phyloP scores from a whole-genome alignment of 1,140 invertebrate genomes.

The Physella acuta region DNA sequence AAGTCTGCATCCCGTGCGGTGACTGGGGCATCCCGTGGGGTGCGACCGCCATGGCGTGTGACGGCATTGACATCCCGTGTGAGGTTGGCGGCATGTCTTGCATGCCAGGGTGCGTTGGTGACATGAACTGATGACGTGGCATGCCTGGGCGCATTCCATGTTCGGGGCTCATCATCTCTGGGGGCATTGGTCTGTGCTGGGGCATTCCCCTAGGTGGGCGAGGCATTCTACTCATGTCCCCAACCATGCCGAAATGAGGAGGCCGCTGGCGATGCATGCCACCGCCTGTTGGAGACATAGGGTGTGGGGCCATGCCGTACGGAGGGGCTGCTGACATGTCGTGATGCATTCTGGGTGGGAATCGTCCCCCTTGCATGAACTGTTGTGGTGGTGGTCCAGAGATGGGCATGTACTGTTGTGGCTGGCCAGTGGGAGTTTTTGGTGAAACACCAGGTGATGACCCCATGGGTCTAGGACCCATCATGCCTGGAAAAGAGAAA shows the following conservation, averaged over 20 bases:
- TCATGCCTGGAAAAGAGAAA: constrained; percentile 11
- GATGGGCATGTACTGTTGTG: constrained; percentile 6
- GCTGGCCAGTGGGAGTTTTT: not conserved
- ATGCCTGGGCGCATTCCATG: constrained; percentile 15
- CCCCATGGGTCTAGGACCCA: constrained; percentile 20
- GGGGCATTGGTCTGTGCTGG: constrained; percentile 14
- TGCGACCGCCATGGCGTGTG: constrained; percentile 24
- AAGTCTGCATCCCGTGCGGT: constrained; percentile 13
- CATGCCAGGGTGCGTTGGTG: constrained; percentile 25
- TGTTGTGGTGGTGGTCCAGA: constrained; percentile 14
- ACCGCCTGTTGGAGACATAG: constrained; percentile 24
- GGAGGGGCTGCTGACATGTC: constrained; percentile 18
- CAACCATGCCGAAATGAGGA: constrained; percentile 19
- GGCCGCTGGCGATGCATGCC: constrained; percentile 22
- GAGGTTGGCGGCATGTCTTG: constrained; percentile 14
- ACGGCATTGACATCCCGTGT: constrained; percentile 22
- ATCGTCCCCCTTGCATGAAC: constrained; percentile 11
- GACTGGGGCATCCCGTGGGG: constrained; percentile 17
- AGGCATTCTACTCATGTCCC: constrained; percentile 17
- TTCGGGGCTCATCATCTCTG: constrained; percentile 16
- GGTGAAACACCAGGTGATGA: constrained; percentile 14
- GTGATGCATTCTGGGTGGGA: constrained; percentile 10
- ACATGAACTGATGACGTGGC: constrained; percentile 17
- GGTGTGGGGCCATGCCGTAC: constrained; percentile 23
- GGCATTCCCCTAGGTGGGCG: constrained; percentile 18